Evolutionary conservation across 2,888 invertebrate species (phyloP).

Genomic region (Macrophya annulata): DNA sequence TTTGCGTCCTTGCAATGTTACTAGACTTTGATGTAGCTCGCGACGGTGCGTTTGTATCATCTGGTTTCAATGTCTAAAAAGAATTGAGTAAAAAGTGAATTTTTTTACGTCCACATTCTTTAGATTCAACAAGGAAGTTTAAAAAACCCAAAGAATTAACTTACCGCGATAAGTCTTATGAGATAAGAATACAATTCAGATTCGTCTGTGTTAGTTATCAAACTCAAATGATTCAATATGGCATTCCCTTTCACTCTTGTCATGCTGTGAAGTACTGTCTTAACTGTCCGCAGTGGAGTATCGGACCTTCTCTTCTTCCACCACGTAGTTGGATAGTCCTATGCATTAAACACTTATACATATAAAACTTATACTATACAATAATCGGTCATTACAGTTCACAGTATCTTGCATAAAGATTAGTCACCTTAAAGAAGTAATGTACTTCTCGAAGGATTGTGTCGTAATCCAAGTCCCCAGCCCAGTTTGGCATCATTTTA

Average conservation of each 20-base stretch:
- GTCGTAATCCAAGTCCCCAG: slow-evolving; percentile 88
- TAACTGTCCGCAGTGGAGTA: slow-evolving; percentile 95
- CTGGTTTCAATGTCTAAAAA: slow-evolving; percentile 80
- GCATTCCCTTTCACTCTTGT: slow-evolving; percentile 93
- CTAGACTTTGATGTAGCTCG: slow-evolving; percentile 70
- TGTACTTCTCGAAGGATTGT: slow-evolving; percentile 92
- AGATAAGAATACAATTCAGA: slow-evolving; percentile 94
- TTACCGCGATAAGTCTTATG: slow-evolving; percentile 89
- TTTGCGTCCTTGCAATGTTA: slow-evolving; percentile 75
- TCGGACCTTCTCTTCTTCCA: slow-evolving; percentile 94
- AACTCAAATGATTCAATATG: slow-evolving; percentile 89
- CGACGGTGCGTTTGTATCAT: slow-evolving; percentile 76
- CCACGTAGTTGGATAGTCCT: slow-evolving; percentile 90
- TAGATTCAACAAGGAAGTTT: slow-evolving; percentile 27
- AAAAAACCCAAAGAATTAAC: slow-evolving; percentile 59
- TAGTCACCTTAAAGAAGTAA: slow-evolving; percentile 88
- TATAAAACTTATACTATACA: slow-evolving; percentile 3
- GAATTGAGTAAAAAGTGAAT: slow-evolving; percentile 27
- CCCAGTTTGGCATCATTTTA: slow-evolving; percentile 92
- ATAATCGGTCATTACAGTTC: neutral
- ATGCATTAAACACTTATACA: slow-evolving; percentile 58
- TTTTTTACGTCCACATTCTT: neutral
- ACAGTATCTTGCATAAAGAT: neutral
- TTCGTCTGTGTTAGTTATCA: slow-evolving; percentile 89
- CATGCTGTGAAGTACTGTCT: slow-evolving; percentile 95